Evolutionary conservation across 2,113 vertebrate genomes (phyloP), one percentile per base, ranked within the genome.

Genomic region (Otocyon megalotis): DNA sequence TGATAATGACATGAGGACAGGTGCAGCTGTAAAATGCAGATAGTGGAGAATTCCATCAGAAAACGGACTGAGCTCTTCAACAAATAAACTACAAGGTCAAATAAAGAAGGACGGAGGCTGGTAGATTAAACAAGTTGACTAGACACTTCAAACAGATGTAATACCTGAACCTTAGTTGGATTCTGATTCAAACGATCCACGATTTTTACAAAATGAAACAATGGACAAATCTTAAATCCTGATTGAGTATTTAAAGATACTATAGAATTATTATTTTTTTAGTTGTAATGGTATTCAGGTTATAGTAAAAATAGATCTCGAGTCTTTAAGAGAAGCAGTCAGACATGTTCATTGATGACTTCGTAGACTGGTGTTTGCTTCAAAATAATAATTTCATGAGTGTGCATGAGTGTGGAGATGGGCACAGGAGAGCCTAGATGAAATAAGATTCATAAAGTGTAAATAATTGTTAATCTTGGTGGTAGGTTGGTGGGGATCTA

Each of bases 381-480:
- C 26, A 92, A 67, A 50, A 53, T 89, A 50, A 53, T 89, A 53
- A n/a, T 35, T 28, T 11, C 16, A 30, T 28, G 54, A 60, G 37
- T 28, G 22, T 48, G 65, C 16, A 1, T 12, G 17, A 8, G 2
- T 54, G 10, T 2, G 1, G 5, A n/a, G 11, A 60, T 3, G 28
- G 74, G 30, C 77, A 56, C 60, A 53, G 20, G 53, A 71, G 19
- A 71, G 6, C 24, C 4, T 26, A 74, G 24, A 30, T 65, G 56
- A 92, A 96, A 72, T 11, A 63, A 95, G 35, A 82, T 62, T 71
- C 15, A 56, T 30, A 12, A 32, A 43, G 26, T 0, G 20, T 74
- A 74, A 72, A 63, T 69, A 54, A 72, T 28, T 72, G 17, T 30
- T 88, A n/a, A 65, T 56, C 22, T 67, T 74, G 67, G 35, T n/a